Conservation (phyloP, 2,113 vertebrate genomes). For the Mormyrus lacerda region DNA sequence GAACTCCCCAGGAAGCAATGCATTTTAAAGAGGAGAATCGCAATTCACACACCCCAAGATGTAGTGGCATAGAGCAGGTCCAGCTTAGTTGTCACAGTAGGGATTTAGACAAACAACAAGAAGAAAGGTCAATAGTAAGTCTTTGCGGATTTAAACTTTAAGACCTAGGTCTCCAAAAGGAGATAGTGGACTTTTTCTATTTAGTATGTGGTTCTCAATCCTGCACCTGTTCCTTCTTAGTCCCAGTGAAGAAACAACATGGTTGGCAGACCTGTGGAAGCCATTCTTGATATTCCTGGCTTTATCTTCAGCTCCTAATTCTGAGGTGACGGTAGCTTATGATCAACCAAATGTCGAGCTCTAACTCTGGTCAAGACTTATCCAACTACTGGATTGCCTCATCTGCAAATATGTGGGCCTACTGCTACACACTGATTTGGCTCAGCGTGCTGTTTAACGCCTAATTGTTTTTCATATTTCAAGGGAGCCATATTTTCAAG, state of each 20-base stretch:
- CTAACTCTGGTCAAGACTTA: neutral
- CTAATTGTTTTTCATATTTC: neutral
- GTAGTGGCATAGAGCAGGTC: neutral
- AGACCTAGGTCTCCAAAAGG: neutral
- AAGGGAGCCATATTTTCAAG: neutral
- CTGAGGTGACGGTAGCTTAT: neutral
- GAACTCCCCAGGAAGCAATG: slow-evolving; percentile 2
- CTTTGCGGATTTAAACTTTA: slow-evolving; percentile 1
- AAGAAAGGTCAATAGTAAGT: neutral
- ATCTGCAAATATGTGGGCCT: neutral
- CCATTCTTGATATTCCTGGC: neutral
- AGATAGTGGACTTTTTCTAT: neutral
- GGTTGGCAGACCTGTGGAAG: neutral
- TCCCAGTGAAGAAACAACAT: neutral
- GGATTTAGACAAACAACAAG: neutral
- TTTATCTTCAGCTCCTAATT: neutral
- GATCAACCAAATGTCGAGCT: neutral
- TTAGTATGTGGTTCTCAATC: neutral
- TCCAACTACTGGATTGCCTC: neutral
- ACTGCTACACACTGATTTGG: neutral
- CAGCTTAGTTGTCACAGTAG: neutral
- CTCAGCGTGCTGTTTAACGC: neutral
- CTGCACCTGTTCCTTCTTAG: neutral
- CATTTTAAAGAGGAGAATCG: neutral
- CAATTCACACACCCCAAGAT: neutral